phyloP scores from a whole-genome alignment of 1,140 invertebrate genomes.

The Philopotamus ludificatus region DNA sequence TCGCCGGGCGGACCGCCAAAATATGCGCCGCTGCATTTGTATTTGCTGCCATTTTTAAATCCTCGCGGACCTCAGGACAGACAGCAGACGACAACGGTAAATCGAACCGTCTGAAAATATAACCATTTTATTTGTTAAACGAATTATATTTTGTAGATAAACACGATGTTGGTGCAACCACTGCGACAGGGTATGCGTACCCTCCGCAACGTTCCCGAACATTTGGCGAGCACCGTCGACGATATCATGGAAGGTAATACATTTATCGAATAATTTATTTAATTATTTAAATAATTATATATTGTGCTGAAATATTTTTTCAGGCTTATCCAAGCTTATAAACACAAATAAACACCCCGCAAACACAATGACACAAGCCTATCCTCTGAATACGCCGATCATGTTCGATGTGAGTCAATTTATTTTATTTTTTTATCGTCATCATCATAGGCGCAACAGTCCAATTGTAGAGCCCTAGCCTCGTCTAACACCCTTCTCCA shows the following conservation, averaged over 20 bases:
- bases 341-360: constrained; percentile 18
- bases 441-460: no score
- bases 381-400: no score
- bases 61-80: constrained; percentile 34
- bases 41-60: constrained; percentile 33
- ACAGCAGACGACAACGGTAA: constrained; percentile 15
- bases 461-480: no score
- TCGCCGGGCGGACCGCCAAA: constrained; percentile 31
- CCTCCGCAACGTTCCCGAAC: constrained; percentile 81
- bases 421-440: not conserved
- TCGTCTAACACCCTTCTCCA: no score
- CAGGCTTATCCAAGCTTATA: constrained; percentile 33
- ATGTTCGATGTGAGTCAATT: not conserved
- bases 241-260: constrained; percentile 71
- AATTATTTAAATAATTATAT: no score
- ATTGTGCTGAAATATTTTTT: no score
- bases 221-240: constrained; percentile 77
- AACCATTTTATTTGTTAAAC: not conserved
- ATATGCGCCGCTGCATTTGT: constrained; percentile 31
- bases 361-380: no score
- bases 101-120: not conserved
- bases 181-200: constrained; percentile 78
- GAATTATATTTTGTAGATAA: constrained; percentile 58
- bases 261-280: not conserved
- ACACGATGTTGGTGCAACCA: constrained; percentile 74